phyloP scores from a whole-genome alignment of 2,888 invertebrate species.

The Himalopsyche anomala region DNA sequence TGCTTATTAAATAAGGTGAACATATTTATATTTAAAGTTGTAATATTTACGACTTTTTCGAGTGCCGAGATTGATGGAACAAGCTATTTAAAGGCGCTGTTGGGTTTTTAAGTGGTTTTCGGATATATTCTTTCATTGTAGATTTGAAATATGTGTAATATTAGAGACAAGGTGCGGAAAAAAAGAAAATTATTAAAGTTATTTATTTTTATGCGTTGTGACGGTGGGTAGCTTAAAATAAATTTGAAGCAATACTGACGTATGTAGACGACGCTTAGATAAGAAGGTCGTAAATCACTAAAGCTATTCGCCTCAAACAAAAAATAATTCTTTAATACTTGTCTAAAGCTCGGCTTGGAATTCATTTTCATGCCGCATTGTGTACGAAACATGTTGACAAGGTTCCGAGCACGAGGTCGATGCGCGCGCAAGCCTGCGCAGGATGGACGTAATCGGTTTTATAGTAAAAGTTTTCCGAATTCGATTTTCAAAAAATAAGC shows the following conservation, averaged over 20 bases:
- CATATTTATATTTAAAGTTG: neutral
- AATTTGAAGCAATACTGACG: constrained; percentile 42
- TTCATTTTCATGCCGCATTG: constrained; percentile 52
- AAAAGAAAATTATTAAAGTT: constrained; percentile 11
- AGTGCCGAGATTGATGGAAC: neutral
- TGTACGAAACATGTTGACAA: constrained; percentile 48
- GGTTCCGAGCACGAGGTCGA: constrained; percentile 45
- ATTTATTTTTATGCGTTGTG: constrained; percentile 38
- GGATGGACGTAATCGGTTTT: neutral
- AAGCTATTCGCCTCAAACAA: constrained; percentile 35
- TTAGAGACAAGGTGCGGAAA: neutral
- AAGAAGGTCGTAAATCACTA: constrained; percentile 44
- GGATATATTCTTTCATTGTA: neutral
- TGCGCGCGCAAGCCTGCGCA: constrained; percentile 60
- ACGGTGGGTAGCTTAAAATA: constrained; percentile 14
- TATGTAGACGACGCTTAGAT: constrained; percentile 36
- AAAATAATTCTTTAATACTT: neutral
- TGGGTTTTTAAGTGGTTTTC: neutral
- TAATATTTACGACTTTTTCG: constrained; percentile 2
- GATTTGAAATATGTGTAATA: neutral
- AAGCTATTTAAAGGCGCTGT: neutral
- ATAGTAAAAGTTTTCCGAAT: constrained; percentile 3
- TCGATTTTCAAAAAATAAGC: no score
- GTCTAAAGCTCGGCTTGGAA: constrained; percentile 11
- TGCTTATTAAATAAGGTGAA: neutral